Conservation (phyloP, 2,888 invertebrate species). For the Atherix ibis region DNA sequence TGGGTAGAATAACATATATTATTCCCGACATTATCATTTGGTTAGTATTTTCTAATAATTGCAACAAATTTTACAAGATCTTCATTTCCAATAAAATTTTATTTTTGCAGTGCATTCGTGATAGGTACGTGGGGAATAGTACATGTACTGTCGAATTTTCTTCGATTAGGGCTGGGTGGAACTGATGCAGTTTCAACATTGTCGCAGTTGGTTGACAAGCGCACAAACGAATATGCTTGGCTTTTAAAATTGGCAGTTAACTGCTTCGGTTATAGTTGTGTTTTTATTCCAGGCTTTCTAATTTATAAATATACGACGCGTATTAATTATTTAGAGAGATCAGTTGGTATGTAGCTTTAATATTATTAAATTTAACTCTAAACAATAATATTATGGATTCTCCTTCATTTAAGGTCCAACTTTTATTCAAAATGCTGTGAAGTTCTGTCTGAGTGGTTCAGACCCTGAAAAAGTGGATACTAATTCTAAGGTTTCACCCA, state of each 20-base stretch:
- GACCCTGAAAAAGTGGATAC: slow-evolving; percentile 32
- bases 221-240: slow-evolving; percentile 49
- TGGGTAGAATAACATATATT: no score
- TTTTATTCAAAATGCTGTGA: slow-evolving; percentile 22
- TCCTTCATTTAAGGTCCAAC: slow-evolving; percentile 11
- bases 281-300: slow-evolving; percentile 71
- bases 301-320: slow-evolving; percentile 66
- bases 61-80: slow-evolving; percentile 10
- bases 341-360: no score
- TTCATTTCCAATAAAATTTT: neutral
- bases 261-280: slow-evolving; percentile 73
- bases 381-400: no score
- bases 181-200: slow-evolving; percentile 23
- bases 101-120: slow-evolving; percentile 19
- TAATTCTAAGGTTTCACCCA: slow-evolving; percentile 23
- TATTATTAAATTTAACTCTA: no score
- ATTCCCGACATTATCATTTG: slow-evolving; percentile 31
- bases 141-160: slow-evolving; percentile 26
- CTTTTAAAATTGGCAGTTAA: slow-evolving; percentile 61
- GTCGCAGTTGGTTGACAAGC: slow-evolving; percentile 32
- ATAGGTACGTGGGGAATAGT: slow-evolving; percentile 23
- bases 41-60: slow-evolving; percentile 10
- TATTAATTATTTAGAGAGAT: slow-evolving; percentile 65
- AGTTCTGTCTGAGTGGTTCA: slow-evolving; percentile 27
- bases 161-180: slow-evolving; percentile 28